Evolutionary conservation across 2,797 vertebrate species (phyloP), one percentile per base, ranked within the genome.

Genomic region (Pithecia hirsuta): DNA sequence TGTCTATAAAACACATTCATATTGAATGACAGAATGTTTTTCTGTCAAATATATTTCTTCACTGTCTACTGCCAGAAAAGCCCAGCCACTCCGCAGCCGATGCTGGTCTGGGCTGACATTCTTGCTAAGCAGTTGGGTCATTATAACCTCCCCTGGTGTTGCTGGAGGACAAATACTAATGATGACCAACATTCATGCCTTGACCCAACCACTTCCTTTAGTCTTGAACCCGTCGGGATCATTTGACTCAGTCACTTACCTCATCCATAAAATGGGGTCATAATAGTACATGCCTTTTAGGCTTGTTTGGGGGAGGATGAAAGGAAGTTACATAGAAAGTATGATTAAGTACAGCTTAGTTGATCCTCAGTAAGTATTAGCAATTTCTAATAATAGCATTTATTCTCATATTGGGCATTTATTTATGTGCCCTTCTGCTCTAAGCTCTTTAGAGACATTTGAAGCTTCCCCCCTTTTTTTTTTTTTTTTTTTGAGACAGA

Each of bases 281-380:
- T 0, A 10, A 1, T 0, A 13, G 48, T 1, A 44, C 39, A 88
- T 11, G 33, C 86, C 86, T 67, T 50, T 1, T 0, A 0, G 55
- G 36, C 39, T 28, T 17, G 36, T 78, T 1, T 10, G 52, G 57
- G 39, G 44, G n/a, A n/a, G 48, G 78, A 28, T 0, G 30, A 36
- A 26, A 30, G 82, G 70, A 20, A 52, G 48, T 4, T 1, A 8
- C 22, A 0, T 2, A 75, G 33, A 61, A 46, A 81, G 78, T 3
- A 4, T 6, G 17, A 20, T 6, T 1, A n/a, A 55, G 48, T 1
- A 1, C 2, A 19, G 1, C 30, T 39, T 17, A 82, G 41, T 17
- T 0, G 19, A 1, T 2, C 41, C 39, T 44, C 78, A 13, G 24
- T 7, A 33, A 26, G 5, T 22, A 61, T 50, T 17, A 57, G 48